These are phyloP conservation scores for Leucoptera coffeella DNA, from an alignment of 2,888 invertebrate genomes.

Conservation along the genomic window DNA sequence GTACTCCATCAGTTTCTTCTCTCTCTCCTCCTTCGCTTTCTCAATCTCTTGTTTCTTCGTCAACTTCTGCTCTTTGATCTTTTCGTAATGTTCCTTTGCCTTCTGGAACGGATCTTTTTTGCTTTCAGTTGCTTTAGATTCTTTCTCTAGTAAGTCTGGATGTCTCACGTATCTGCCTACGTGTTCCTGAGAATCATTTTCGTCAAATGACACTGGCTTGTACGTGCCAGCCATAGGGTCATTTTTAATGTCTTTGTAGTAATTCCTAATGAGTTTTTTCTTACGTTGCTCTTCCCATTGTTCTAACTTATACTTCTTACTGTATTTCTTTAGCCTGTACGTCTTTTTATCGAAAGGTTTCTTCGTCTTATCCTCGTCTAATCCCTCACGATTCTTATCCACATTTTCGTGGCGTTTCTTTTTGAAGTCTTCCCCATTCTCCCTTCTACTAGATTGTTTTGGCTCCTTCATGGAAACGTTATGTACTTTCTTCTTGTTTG, in stretches of 20 bases:
- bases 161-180: constrained; percentile 33
- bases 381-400: constrained; percentile 16
- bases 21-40: constrained; percentile 49
- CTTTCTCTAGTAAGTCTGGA: constrained; percentile 27
- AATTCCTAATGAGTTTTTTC: constrained; percentile 47
- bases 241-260: constrained; percentile 49
- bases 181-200: constrained; percentile 15
- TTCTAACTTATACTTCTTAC: constrained; percentile 62
- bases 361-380: constrained; percentile 15
- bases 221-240: constrained; percentile 32
- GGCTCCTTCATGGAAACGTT: constrained; percentile 6
- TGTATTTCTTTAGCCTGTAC: constrained; percentile 62
- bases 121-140: constrained; percentile 9
- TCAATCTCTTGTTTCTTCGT: constrained; percentile 37
- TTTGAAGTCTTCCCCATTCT: constrained; percentile 8
- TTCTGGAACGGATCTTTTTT: constrained; percentile 37
- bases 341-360: constrained; percentile 63
- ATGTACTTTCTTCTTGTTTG: constrained; percentile 14
- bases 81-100: constrained; percentile 48
- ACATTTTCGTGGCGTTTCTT: constrained; percentile 18
- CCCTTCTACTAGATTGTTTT: constrained; percentile 1
- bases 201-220: constrained; percentile 44
- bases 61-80: constrained; percentile 50
- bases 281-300: constrained; percentile 63
- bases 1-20: constrained; percentile 59